These are phyloP conservation scores for Caenorhabditis japonica DNA, from an alignment of 2,888 invertebrate genomes.

Conservation along the genomic window DNA sequence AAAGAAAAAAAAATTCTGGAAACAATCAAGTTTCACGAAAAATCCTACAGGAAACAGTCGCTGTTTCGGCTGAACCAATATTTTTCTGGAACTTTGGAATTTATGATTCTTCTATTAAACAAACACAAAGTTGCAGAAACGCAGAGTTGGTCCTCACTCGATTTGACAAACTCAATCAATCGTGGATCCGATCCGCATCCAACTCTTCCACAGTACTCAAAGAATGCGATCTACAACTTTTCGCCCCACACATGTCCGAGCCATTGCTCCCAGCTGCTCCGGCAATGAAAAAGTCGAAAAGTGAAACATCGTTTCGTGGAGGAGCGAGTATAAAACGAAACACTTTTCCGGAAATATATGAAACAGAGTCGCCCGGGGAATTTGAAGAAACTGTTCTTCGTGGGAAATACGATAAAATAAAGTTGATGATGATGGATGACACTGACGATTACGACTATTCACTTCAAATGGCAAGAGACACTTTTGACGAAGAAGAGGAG, in stretches of 20 bases:
- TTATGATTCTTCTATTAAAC: no score
- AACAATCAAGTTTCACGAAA: no score
- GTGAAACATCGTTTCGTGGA: slow-evolving; percentile 24
- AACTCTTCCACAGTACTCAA: slow-evolving; percentile 35
- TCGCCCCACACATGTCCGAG: slow-evolving; percentile 41
- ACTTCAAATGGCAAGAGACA: slow-evolving; percentile 2
- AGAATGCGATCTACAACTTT: slow-evolving; percentile 47
- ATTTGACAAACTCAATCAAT: slow-evolving; percentile 66
- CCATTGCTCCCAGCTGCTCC: slow-evolving; percentile 15
- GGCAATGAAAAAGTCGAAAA: slow-evolving; percentile 31
- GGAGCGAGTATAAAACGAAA: slow-evolving; percentile 15
- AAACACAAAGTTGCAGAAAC: slow-evolving; percentile 64
- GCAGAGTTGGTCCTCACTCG: slow-evolving; percentile 67
- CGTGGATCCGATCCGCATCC: slow-evolving; percentile 54
- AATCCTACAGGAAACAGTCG: no score
- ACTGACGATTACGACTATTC: slow-evolving; percentile 44
- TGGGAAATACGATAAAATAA: slow-evolving; percentile 41
- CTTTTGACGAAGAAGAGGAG: slow-evolving; percentile 44
- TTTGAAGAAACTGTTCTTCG: slow-evolving; percentile 34
- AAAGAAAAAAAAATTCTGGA: no score
- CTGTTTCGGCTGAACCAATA: no score
- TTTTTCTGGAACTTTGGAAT: no score
- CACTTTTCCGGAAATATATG: slow-evolving; percentile 25
- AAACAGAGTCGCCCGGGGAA: slow-evolving; percentile 24
- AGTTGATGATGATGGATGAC: slow-evolving; percentile 44